phyloP scores from a whole-genome alignment of 2,797 vertebrate genomes.

The Hafferia zeledoni region DNA sequence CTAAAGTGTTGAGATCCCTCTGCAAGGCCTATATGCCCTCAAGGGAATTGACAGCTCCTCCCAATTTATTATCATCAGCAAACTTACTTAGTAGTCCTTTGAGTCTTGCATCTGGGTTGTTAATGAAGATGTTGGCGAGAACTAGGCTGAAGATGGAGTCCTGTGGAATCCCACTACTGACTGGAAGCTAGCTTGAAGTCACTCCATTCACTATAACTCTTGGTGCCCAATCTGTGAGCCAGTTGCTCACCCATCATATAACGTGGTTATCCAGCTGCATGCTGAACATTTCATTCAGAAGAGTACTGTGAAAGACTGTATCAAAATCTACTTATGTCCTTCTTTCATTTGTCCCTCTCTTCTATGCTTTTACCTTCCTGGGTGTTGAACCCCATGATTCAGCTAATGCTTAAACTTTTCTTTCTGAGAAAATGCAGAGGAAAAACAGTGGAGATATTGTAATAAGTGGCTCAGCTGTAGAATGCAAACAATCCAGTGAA shows the following conservation, averaged over 20 bases:
- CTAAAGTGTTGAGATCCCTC: background rate
- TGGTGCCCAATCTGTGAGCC: background rate
- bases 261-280: background rate
- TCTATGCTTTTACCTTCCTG: background rate
- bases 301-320: background rate
- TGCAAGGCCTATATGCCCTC: background rate
- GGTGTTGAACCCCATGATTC: fast-evolving
- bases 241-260: background rate
- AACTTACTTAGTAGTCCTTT: background rate
- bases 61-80: background rate
- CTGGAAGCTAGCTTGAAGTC: background rate
- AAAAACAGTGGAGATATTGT: background rate
- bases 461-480: background rate
- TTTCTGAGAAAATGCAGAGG: background rate
- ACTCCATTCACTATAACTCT: background rate
- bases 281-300: background rate
- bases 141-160: fast-evolving
- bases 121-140: background rate
- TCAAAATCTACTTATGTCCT: background rate
- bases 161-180: background rate
- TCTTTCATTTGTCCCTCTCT: background rate
- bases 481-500: background rate
- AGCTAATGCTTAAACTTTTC: background rate
- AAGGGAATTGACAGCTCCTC: background rate
- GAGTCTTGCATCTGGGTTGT: background rate